Percentiles rank a stretch among this genome's conserved stretches.
Conservation (phyloP, 2,888 invertebrate genomes). For the Lasioglossum leucozonium region DNA sequence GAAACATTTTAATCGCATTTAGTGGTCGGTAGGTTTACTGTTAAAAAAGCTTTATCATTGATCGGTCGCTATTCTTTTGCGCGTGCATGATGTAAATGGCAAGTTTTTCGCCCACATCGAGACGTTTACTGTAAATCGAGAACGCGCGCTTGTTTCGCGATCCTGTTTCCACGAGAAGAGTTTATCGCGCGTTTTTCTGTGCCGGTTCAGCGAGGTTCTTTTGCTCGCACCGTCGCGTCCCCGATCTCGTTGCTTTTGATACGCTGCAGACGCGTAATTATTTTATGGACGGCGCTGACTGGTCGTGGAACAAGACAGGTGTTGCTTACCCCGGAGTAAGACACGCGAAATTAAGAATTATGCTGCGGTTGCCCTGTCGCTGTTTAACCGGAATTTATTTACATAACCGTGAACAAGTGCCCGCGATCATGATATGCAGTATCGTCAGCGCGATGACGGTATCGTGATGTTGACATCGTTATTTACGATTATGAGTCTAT, state of each 20-base stretch:
- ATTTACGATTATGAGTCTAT: neutral
- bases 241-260: neutral
- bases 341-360: conserved; percentile 62
- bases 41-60: too few species aligned
- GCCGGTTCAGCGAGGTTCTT: neutral
- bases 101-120: too few species aligned
- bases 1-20: too few species aligned
- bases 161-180: conserved; percentile 50
- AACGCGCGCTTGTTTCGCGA: neutral
- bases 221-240: neutral
- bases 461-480: neutral
- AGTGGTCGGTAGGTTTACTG: too few species aligned
- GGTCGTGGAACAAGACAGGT: conserved; percentile 43
- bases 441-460: neutral
- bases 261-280: conserved; percentile 44
- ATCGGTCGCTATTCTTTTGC: too few species aligned
- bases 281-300: conserved; percentile 44
- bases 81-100: too few species aligned
- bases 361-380: conserved; percentile 20
- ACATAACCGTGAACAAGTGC: conserved; percentile 28
- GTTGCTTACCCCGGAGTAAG: conserved; percentile 47
- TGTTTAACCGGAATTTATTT: conserved; percentile 65
- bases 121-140: too few species aligned
- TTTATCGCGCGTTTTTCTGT: conserved; percentile 41
- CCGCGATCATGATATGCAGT: neutral